phyloP scores from a whole-genome alignment of 2,113 vertebrate genomes.

The Isurus oxyrinchus region DNA sequence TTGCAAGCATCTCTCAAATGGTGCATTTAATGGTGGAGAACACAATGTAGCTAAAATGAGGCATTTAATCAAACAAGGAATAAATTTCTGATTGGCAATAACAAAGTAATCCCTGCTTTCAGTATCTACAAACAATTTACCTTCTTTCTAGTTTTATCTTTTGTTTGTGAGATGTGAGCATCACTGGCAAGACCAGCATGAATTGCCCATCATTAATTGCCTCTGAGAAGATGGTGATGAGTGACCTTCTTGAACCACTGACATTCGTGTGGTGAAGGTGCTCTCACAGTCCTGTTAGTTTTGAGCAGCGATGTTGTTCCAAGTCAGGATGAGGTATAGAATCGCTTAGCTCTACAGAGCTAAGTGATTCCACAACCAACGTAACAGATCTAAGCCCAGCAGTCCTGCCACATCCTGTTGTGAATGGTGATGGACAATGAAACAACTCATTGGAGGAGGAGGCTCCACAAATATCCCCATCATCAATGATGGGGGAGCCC shows the following conservation, averaged over 20 bases:
- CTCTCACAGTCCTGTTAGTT: not conserved
- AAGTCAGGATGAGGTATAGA: not conserved
- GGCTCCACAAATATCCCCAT: no score
- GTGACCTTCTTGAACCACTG: no score
- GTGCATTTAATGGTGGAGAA: not conserved
- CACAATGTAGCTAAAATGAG: not conserved
- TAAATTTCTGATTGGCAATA: not conserved
- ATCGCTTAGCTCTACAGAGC: no score
- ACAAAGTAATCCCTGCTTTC: not conserved
- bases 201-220: not conserved
- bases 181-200: not conserved
- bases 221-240: not conserved
- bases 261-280: not conserved
- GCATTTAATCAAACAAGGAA: not conserved
- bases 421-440: no score
- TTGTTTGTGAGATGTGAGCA: not conserved
- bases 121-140: not conserved
- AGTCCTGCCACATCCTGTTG: no score
- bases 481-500: no score
- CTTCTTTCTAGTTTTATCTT: not conserved
- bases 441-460: no score
- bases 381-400: no score
- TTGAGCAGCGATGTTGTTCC: not conserved
- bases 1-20: not conserved
- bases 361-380: no score